Evolutionary conservation across 1,140 invertebrate species (phyloP), one percentile per base, ranked within the genome.

Genomic region (Solenopsis invicta): DNA sequence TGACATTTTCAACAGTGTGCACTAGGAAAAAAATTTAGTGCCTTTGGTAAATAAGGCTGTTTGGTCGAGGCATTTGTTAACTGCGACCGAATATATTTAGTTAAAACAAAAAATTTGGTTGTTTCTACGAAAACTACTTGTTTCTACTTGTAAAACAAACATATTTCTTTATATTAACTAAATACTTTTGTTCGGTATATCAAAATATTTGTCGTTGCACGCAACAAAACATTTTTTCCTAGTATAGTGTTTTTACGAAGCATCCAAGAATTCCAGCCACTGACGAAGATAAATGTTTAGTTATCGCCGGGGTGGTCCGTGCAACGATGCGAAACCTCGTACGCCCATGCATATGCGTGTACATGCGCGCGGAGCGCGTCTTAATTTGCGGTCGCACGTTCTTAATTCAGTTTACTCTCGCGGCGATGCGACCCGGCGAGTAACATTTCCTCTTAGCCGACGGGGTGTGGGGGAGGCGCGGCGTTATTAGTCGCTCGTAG

Each of bases 381-480:
- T 91, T 90, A 91, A 91, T 91, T 91, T 88, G 90, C 90, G 89
- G 87, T 91, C 77, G 76, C 81, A 76, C 85, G 85, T 91, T 91
- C 82, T 86, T 91, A 87, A 91, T 91, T 91, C 87, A 75, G 89
- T 81, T 91, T 90, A 90, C 78, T 62, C 62, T 62, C 62, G 74
- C 84, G 75, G 74, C 54, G 69, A 61, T 75, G 72, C 71, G 76
- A 78, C 80, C 78, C 56, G 71, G 62, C 64, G 75, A 87, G 75
- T 87, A 90, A 85, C 89, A 59, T 81, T 89, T 78, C 48, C 85
- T 76, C 71, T 74, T 21, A 86, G 82, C 80, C 13, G 61, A 21
- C 52, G 45, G 34, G 48, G 21, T 45, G 86, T 61, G 69, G 16
- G 37, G 67, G 69, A n/a, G 77, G 72, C 24, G 24, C 45, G 61